phyloP scores from a whole-genome alignment of 2,113 vertebrate species.

The Agelaius phoeniceus region DNA sequence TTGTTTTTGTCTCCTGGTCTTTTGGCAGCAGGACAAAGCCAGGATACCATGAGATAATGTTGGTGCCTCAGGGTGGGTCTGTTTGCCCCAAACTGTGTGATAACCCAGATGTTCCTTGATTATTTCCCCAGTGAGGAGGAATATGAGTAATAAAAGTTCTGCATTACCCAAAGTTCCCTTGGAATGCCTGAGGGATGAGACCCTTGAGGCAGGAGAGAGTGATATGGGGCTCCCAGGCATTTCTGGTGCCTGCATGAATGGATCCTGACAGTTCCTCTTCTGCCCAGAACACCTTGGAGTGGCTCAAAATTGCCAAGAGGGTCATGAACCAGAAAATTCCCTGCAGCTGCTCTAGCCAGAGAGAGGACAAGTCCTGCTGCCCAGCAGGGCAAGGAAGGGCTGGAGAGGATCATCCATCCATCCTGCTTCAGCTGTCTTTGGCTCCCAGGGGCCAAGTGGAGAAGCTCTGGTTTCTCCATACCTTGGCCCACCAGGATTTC shows the following conservation, averaged over 20 bases:
- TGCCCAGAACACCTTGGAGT: background rate
- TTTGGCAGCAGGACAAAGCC: background rate
- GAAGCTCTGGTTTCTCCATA: background rate
- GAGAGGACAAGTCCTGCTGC: background rate
- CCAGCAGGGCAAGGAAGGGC: background rate
- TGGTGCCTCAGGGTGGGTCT: background rate
- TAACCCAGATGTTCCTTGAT: background rate
- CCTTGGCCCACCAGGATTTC: background rate
- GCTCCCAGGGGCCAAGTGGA: background rate
- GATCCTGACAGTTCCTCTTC: background rate
- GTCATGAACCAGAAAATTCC: background rate
- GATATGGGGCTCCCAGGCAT: fast-evolving
- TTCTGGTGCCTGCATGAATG: background rate
- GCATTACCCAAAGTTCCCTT: background rate
- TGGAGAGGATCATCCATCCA: background rate
- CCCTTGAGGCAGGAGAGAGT: background rate
- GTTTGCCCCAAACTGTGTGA: background rate
- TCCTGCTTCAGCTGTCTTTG: background rate
- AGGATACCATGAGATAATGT: background rate
- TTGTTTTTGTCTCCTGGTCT: background rate
- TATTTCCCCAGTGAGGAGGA: background rate
- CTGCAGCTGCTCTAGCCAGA: background rate
- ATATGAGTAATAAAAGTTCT: background rate
- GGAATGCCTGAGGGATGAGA: background rate
- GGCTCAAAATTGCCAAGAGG: background rate